phyloP scores from a whole-genome alignment of 1,140 invertebrate genomes.

The Achatina immaculata region DNA sequence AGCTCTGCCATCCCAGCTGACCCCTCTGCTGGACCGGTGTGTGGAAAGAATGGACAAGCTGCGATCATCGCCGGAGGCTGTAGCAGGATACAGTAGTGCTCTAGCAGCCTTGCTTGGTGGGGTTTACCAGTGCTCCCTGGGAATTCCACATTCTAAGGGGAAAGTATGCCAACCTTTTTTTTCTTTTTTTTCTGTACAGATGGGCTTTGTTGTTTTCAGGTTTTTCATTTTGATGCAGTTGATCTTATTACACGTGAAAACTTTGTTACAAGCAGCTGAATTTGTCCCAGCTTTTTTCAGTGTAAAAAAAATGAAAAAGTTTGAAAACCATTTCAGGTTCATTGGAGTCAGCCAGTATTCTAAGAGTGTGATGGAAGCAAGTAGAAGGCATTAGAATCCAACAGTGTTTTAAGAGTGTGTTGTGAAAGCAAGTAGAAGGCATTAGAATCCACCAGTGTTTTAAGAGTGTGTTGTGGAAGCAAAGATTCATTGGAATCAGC shows the following conservation, averaged over 20 bases:
- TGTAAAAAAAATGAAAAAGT: too few relatives aligned
- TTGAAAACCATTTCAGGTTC: too few relatives aligned
- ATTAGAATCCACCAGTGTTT: too few relatives aligned
- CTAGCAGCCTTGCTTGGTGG: conserved; percentile 93
- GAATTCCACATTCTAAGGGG: conserved; percentile 94
- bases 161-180: conserved; percentile 77
- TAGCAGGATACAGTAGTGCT: conserved; percentile 93
- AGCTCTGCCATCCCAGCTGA: conserved; percentile 92
- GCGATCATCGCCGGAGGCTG: conserved; percentile 91
- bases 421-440: too few relatives aligned
- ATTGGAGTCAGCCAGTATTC: too few relatives aligned
- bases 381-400: too few relatives aligned
- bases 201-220: neutral
- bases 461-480: too few relatives aligned
- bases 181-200: neutral
- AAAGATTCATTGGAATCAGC: too few relatives aligned
- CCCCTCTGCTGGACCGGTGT: conserved; percentile 87
- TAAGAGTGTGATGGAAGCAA: too few relatives aligned
- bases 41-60: conserved; percentile 73
- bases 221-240: neutral
- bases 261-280: too few relatives aligned
- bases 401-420: too few relatives aligned
- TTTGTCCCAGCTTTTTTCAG: too few relatives aligned
- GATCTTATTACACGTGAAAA: neutral
- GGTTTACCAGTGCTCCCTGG: conserved; percentile 89